Conservation (phyloP, 2,797 vertebrate species). For the Lagorchestes hirsutus region DNA sequence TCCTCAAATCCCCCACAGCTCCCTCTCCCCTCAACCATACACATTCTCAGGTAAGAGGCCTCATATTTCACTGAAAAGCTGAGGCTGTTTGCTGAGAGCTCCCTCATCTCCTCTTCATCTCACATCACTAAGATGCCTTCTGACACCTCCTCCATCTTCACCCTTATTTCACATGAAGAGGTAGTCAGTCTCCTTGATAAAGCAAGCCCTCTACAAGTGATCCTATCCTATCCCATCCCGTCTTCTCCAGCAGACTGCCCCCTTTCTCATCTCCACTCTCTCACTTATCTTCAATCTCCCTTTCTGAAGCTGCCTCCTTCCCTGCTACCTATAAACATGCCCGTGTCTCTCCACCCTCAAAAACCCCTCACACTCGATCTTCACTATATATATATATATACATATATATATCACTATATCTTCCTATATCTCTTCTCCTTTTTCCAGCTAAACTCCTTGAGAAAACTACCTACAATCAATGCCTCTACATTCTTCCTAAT, state of each 20-base stretch:
- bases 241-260: background rate
- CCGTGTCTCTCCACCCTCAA: background rate
- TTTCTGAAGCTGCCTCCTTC: background rate
- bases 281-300: background rate
- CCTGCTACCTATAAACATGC: background rate
- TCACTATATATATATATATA: too few species aligned
- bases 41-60: background rate
- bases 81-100: background rate
- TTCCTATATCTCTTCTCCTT: background rate
- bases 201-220: background rate
- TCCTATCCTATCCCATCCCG: background rate
- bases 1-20: background rate
- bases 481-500: background rate
- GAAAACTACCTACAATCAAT: background rate
- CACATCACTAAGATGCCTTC: background rate
- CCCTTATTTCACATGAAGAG: background rate
- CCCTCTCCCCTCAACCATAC: background rate
- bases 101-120: background rate
- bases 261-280: background rate
- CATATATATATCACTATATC: background rate
- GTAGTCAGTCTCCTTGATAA: background rate
- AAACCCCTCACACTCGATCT: background rate
- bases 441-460: background rate
- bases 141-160: background rate
- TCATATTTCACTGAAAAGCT: background rate